Conservation (phyloP, 2,113 vertebrate species). For the Gasterosteus aculeatus region DNA sequence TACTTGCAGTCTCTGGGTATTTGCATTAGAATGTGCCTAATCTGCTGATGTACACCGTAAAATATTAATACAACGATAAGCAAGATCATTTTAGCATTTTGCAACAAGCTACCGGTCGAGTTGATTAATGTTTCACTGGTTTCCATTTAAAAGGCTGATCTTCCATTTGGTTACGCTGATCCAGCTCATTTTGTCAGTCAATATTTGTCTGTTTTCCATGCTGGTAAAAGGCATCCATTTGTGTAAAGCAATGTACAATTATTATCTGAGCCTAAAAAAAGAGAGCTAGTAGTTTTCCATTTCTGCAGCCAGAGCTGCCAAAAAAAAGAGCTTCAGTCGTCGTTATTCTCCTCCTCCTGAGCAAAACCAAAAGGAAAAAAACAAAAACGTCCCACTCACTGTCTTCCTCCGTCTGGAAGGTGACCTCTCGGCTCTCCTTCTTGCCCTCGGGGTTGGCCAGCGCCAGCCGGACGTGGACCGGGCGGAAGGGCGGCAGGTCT, state of each 20-base stretch:
- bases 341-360: too few relatives aligned
- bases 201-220: constrained; percentile 61
- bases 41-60: constrained; percentile 64
- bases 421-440: constrained; percentile 92
- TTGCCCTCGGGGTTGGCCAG: constrained; percentile 92
- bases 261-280: constrained; percentile 52
- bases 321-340: constrained; percentile 4
- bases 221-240: constrained; percentile 54
- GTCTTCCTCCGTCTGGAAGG: constrained; percentile 96
- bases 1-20: constrained; percentile 49
- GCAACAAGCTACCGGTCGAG: constrained; percentile 37
- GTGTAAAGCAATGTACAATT: constrained; percentile 45
- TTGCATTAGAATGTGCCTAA: constrained; percentile 71
- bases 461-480: constrained; percentile 86
- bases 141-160: constrained; percentile 71
- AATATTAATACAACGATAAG: constrained; percentile 73
- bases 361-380: too few relatives aligned
- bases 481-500: constrained; percentile 90
- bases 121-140: constrained; percentile 75
- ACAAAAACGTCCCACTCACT: constrained; percentile 80
- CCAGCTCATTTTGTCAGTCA: constrained; percentile 66
- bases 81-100: constrained; percentile 61
- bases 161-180: constrained; percentile 74
- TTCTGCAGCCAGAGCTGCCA: constrained; percentile 27
- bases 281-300: constrained; percentile 12